A percentile compares a stretch with the other conserved stretches of the same genome.
phyloP scores from a whole-genome alignment of 23 tunicate genomes.

The Ascidia mentula region DNA sequence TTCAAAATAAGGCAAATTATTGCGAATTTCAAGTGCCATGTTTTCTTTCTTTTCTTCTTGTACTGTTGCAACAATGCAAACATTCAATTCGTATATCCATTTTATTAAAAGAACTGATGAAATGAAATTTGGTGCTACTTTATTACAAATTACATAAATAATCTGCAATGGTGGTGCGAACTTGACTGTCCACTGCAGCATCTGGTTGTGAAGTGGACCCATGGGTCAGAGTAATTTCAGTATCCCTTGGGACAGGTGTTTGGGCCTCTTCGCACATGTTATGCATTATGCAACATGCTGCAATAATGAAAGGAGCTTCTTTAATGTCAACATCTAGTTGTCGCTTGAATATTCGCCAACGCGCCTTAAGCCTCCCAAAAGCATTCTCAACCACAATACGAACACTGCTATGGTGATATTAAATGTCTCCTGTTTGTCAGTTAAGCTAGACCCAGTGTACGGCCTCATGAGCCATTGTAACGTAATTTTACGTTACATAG shows the following conservation, averaged over 20 bases:
- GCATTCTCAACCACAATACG: slow-evolving; percentile 16
- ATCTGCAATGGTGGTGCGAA: not conserved
- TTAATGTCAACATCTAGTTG: slow-evolving; percentile 17
- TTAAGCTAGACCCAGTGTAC: slow-evolving; percentile 4
- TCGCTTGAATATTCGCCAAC: not conserved
- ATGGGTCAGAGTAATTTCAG: not conserved
- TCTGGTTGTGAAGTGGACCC: not conserved
- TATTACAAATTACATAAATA: not conserved
- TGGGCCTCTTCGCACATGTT: slow-evolving; percentile 18
- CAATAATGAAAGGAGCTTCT: slow-evolving; percentile 15
- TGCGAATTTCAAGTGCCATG: not conserved
- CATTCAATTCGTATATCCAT: not conserved
- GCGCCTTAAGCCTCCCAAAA: not conserved
- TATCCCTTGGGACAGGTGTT: slow-evolving; percentile 17
- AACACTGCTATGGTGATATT: slow-evolving; percentile 17
- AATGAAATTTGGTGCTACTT: not conserved
- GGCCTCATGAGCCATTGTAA: not conserved
- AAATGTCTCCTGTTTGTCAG: not conserved
- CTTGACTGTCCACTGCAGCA: not conserved
- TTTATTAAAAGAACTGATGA: not conserved
- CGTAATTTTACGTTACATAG: too few species aligned
- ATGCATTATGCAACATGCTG: slow-evolving; percentile 39
- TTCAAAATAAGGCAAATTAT: not conserved
- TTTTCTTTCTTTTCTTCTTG: too few species aligned
- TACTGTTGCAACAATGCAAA: not conserved